A percentile compares a stretch with the other conserved stretches of the same genome.
These are phyloP conservation scores for Ictalurus punctatus DNA, from an alignment of 2,113 vertebrate genomes.

Conservation along the genomic window DNA sequence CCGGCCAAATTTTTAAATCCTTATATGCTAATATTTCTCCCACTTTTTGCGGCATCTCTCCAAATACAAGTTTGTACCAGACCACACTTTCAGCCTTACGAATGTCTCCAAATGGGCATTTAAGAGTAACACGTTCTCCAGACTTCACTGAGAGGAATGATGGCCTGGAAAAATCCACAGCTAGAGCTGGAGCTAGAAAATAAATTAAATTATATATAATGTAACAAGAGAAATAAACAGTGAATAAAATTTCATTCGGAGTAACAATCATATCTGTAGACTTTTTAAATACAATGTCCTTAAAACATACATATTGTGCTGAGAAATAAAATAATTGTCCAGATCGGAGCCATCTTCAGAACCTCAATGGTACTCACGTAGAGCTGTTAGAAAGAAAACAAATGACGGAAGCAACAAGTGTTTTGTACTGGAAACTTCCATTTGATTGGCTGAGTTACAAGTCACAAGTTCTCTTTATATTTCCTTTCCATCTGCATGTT, in stretches of 20 bases:
- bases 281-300: background rate
- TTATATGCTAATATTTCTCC: background rate
- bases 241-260: background rate
- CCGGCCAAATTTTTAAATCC: background rate
- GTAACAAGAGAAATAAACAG: background rate
- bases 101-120: background rate
- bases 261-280: background rate
- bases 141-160: background rate
- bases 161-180: background rate
- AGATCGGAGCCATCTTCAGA: too few relatives aligned
- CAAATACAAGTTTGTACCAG: constrained; percentile 17
- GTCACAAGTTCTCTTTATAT: background rate
- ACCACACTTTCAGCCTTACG: background rate
- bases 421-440: background rate
- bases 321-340: too few relatives aligned
- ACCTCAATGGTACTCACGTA: too few relatives aligned
- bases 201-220: background rate
- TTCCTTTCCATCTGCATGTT: background rate
- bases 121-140: constrained; percentile 9
- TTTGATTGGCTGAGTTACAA: constrained; percentile 1
- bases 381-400: background rate
- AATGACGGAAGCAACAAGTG: background rate
- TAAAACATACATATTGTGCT: too few relatives aligned
- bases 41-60: constrained; percentile 4
- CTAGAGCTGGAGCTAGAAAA: background rate